Evolutionary conservation across 2,888 invertebrate genomes (phyloP), one percentile per base, ranked within the genome.

Genomic region (Amiota mariae): DNA sequence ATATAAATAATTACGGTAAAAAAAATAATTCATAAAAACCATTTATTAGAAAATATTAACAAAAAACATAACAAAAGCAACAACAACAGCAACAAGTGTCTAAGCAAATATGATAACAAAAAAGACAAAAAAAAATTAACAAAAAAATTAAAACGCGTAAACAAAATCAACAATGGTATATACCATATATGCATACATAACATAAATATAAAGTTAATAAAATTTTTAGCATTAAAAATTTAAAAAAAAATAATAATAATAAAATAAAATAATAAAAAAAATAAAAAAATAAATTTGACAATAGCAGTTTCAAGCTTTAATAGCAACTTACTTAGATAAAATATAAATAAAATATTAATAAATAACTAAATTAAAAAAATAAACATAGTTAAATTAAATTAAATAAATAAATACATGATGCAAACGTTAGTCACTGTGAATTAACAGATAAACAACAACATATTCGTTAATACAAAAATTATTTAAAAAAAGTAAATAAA

Each of bases 261-360:
- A 76, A 76, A 63, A 71, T 74, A 67, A 72, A 78, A 71, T 12
- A 74, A 67, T 70, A 68, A 46, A 64, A 75, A 59, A 73, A 72
- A 2, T 51, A 75, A 24, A 18, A 66, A 64, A 73, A 73, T 57
- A 11, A 54, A 72, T 77, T 79, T 77, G 76, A 78, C 75, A 79
- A 75, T 78, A 79, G 80, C 77, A 78, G 76, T 79, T 80, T 4
- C 24, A 24, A 70, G n/a, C 49, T 51, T 67, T 51, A 51, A 20
- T 18, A 10, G 49, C 51, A n/a, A 51, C 3, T n/a, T 18, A 51
- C 3, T n/a, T 18, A 15, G 11, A 49, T 47, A 51, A 47, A 67
- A 67, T 18, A 9, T 15, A 67, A 67, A 20, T n/a, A 67, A 48
- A 51, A 67, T 12, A 48, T 9, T 10, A 67, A 49, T 46, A 47